Evolutionary conservation across 1,140 invertebrate genomes (phyloP), one percentile per base, ranked within the genome.

Genomic region (Heliconius eleuchia): DNA sequence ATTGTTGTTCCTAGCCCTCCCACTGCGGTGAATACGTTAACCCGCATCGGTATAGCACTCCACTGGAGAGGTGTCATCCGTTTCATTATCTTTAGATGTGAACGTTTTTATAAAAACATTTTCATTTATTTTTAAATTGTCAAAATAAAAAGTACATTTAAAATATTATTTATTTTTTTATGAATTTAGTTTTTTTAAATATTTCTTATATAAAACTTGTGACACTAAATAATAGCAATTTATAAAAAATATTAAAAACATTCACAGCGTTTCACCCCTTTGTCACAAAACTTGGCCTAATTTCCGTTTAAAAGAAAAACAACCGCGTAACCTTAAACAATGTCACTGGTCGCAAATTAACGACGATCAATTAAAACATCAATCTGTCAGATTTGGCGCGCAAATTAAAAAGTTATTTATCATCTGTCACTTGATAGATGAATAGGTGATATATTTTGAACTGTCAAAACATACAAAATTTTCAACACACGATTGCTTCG

Each of bases 11-110:
- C 60, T 11, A 66, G 60, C 60, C 60, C 27, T 66, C 60, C 60
- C 60, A 66, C 60, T 66, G 60, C 60, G 60, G 60, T 66, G 60
- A 66, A 66, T 66, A 66, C 27, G 60, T 66, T 66, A 66, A 66
- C 60, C 60, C 60, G 60, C 60, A 66, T 66, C 60, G 60, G 60
- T 57, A n/a, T 52, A 52, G 57, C 27, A 30, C 23, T 66, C 60
- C 27, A 66, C 27, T 66, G 2, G 60, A 66, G 60, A 66, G 23
- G 60, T 66, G 60, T 66, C 60, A 66, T 66, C 60, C 60, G 60
- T 30, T 30, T 30, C 30, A 66, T 66, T 66, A 66, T 66, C 60
- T 27, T 30, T 18, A 66, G 27, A 23, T 60, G n/a, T 46, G 42
- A 4, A 60, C 0, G 19, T 8, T 27, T 60, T 60, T 60, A 60